Base-by-base conservation (phyloP, 2,888 invertebrate species). In the Leptinotarsa rubiginosa region DNA sequence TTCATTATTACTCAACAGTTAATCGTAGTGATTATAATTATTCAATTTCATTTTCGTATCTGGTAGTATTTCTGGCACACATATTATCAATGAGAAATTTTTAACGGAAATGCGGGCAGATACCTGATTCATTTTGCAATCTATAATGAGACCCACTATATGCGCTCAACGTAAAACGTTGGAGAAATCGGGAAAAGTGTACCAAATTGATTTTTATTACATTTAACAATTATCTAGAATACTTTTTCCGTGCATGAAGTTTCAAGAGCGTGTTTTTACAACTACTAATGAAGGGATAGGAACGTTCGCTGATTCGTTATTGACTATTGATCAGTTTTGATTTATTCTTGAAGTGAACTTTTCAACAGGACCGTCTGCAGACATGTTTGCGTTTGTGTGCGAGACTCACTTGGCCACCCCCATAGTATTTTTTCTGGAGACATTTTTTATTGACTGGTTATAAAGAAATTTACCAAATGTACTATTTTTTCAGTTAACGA, bases 181-280 rank as follows among this genome's bases (percentile, higher is more conserved):
- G 59, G 68, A 65, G 71, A 76, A 76, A 77, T 72, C 70, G 64
- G 22, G 31, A 69, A 72, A 69, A 69, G 69, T 70, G 22, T 49
- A 52, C 18, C 49, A n/a, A 68, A 49, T 25, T 25, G 18, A 13
- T 54, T 41, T 54, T 18, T 54, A 41, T 68, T 54, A 16, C n/a
- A 68, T 68, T 22, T 22, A 65, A 47, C 25, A 13, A 20, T 64
- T 49, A 64, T 49, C 49, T 65, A 70, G 65, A 41, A 59, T n/a
- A 54, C 56, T 71, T 54, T 65, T 54, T 49, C 49, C 50, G 22
- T 70, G 41, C 31, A 16, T 41, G 49, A 5, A 50, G 49, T 12
- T 64, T 68, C 22, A 74, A 65, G 20, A 59, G 16, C 20, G 16
- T 47, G 64, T 47, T 25, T 13, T 49, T 52, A 22, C 25, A 22